Evolutionary conservation across 2,888 invertebrate genomes (phyloP).

Genomic region (Dicranocentrus wangi): DNA sequence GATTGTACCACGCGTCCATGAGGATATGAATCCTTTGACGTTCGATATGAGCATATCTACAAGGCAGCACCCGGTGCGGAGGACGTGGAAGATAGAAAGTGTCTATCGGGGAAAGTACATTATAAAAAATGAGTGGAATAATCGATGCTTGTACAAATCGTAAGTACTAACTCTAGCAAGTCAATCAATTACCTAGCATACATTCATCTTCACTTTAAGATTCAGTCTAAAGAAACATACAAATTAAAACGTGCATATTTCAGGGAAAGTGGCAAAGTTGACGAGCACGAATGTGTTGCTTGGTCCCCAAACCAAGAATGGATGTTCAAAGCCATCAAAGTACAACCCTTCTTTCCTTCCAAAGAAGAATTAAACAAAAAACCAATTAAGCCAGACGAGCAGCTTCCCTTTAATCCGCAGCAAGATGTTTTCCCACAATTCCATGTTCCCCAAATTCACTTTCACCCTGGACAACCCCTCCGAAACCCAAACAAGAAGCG

Average conservation of each 20-base stretch:
- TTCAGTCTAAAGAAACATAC: too few species aligned
- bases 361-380: conserved; percentile 59
- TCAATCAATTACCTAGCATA: background rate
- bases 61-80: conserved; percentile 50
- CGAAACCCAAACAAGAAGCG: conserved; percentile 31
- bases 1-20: conserved; percentile 67
- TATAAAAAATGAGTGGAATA: conserved; percentile 70
- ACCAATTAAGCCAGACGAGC: conserved; percentile 64
- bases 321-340: conserved; percentile 68
- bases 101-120: conserved; percentile 68
- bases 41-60: conserved; percentile 66
- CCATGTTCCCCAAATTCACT: conserved; percentile 23
- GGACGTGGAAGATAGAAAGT: conserved; percentile 68
- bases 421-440: conserved; percentile 35
- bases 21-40: conserved; percentile 66
- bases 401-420: conserved; percentile 63
- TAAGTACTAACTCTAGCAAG: conserved; percentile 43
- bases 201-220: too few species aligned
- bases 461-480: conserved; percentile 27
- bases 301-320: conserved; percentile 70
- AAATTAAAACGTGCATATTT: too few species aligned
- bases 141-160: conserved; percentile 68
- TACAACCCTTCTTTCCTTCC: conserved; percentile 68
- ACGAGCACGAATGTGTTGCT: conserved; percentile 68
- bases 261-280: conserved; percentile 66